Conservation (phyloP, 1,140 invertebrate genomes). For the Dendroctonus ponderosae region DNA sequence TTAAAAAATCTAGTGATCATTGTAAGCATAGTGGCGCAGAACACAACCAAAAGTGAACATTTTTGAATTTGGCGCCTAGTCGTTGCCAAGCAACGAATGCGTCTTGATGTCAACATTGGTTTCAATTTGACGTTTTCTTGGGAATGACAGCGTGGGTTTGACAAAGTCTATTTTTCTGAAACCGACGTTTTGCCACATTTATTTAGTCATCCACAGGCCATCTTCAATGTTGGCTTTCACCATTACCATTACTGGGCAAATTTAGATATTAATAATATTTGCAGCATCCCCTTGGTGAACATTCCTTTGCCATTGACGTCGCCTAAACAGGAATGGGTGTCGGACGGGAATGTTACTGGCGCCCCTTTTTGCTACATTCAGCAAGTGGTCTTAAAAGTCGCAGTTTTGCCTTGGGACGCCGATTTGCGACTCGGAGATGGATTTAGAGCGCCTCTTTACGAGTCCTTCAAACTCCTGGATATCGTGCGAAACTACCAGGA, state of each 20-base stretch:
- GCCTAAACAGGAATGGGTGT: constrained; percentile 61
- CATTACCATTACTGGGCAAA: background rate
- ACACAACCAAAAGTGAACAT: too few species aligned
- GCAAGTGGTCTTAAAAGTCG: constrained; percentile 67
- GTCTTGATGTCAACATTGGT: too few species aligned
- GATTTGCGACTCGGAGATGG: constrained; percentile 82
- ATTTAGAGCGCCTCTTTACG: constrained; percentile 81
- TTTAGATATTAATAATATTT: constrained; percentile 39
- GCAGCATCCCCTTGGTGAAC: constrained; percentile 76
- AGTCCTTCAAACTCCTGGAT: constrained; percentile 84
- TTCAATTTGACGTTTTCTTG: too few species aligned
- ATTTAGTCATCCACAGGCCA: background rate
- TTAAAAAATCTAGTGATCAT: too few species aligned
- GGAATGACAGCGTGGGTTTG: background rate
- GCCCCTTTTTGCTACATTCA: constrained; percentile 78
- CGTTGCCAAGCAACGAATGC: too few species aligned
- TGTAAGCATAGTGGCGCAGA: too few species aligned
- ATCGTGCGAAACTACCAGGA: constrained; percentile 81
- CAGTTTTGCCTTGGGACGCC: constrained; percentile 83
- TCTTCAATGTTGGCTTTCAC: background rate
- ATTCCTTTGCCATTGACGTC: constrained; percentile 80
- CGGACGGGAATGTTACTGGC: constrained; percentile 47
- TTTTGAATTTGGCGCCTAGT: too few species aligned
- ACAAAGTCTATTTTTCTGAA: background rate
- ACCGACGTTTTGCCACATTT: background rate